Percentiles rank a stretch among this genome's conserved stretches.
Conservation (phyloP, 2,113 vertebrate genomes). For the Pseudonaja textilis region DNA sequence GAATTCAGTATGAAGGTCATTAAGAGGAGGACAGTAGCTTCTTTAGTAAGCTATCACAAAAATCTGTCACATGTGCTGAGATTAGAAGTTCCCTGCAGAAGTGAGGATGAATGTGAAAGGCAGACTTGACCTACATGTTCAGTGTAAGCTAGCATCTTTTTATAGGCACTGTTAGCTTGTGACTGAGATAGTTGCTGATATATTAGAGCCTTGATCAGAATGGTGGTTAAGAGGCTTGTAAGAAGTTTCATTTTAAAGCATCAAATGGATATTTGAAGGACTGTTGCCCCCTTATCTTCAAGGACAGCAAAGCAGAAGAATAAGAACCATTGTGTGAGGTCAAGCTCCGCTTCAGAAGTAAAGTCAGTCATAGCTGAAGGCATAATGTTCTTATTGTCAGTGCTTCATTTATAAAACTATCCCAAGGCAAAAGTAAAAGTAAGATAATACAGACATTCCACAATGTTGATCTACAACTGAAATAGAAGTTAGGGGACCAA, state of each 20-base stretch:
- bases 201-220: not conserved
- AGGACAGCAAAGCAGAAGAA: not conserved
- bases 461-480: not conserved
- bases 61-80: not conserved
- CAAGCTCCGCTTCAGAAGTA: not conserved
- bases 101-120: not conserved
- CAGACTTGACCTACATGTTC: not conserved
- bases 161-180: not conserved
- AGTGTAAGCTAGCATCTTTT: not conserved
- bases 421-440: not conserved
- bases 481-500: not conserved
- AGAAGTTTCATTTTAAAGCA: not conserved
- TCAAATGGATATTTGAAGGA: not conserved
- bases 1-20: slow-evolving; percentile 21
- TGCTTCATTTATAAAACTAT: not conserved
- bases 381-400: not conserved
- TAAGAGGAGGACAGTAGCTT: accelerated
- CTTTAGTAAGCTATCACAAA: not conserved
- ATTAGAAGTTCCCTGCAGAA: not conserved
- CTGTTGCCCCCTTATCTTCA: too few species aligned
- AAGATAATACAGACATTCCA: not conserved
- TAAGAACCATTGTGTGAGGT: not conserved
- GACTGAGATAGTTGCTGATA: not conserved
- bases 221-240: not conserved
- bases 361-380: not conserved